Evolutionary conservation across 2,888 invertebrate species (phyloP), one percentile per base, ranked within the genome.

Genomic region (Drosophila meridiana): DNA sequence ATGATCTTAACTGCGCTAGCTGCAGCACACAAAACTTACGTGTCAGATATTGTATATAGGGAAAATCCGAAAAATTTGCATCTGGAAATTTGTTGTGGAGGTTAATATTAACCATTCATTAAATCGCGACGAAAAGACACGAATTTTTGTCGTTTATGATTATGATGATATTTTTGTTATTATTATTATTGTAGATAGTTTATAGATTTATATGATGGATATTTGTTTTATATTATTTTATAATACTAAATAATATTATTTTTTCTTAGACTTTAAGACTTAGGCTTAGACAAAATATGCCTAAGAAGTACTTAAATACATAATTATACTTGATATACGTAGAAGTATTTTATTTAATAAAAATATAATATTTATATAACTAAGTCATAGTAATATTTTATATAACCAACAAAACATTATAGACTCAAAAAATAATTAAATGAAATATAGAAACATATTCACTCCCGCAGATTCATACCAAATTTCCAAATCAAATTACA

Each of bases 21-120:
- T n/a, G 6, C 30, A 7, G 52, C 71, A 64, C 59, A 53, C 53
- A 61, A 59, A 80, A 95, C 95, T 95, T 95, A 95, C 95, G 95
- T 95, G 95, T 95, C 93, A 95, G 93, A 93, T 95, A 95, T 92
- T 95, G 95, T 93, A 95, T 95, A 93, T 95, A 95, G 83, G 94
- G 94, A 94, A 94, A 94, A 94, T 95, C 95, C 92, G 95, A 94
- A 94, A 94, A 94, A 94, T 95, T 95, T 92, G 94, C 94, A 93
- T 94, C 95, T 95, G 94, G 87, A 93, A 93, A 77, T 74, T 62
- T 61, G 83, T 82, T 68, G 72, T 72, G 73, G 82, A 65, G 72
- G 62, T 89, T 87, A 89, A 68, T 87, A 56, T 67, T 36, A 67
- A 68, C 67, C 38, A 48, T 20, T 67, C 59, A 62, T 65, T 58